Percentiles rank a stretch among this genome's conserved stretches.
Conservation (phyloP, 2,888 invertebrate species). For the Mesorhabditis spiculigera region DNA sequence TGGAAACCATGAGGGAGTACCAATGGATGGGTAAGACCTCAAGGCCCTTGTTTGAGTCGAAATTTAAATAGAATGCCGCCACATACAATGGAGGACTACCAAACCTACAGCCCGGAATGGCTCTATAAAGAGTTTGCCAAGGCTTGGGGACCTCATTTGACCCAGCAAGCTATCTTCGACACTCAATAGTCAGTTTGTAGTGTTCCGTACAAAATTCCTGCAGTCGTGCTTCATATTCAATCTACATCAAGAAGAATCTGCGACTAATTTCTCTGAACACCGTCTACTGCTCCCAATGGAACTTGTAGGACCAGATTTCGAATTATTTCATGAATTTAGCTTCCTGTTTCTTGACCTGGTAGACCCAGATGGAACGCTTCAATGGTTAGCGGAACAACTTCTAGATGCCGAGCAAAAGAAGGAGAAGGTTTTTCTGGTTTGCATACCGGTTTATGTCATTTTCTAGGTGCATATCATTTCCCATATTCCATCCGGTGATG, state of each 20-base stretch:
- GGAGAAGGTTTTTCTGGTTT: conserved; percentile 10
- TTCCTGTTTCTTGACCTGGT: conserved; percentile 17
- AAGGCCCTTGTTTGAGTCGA: not conserved
- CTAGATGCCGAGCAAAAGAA: conserved; percentile 14
- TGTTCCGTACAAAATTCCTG: conserved; percentile 9
- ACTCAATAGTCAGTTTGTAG: conserved; percentile 37
- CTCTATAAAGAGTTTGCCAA: conserved; percentile 73
- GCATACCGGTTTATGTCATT: not conserved
- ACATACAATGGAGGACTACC: conserved; percentile 54
- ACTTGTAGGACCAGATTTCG: conserved; percentile 34
- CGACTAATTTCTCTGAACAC: conserved; percentile 52
- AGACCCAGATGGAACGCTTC: conserved; percentile 18
- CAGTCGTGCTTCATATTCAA: conserved; percentile 75
- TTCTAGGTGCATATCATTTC: conserved; percentile 73
- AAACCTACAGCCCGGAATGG: conserved; percentile 70
- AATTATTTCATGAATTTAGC: not conserved
- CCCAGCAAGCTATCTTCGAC: conserved; percentile 59
- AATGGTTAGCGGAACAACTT: conserved; percentile 19
- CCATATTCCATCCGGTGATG: conserved; percentile 76
- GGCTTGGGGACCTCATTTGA: conserved; percentile 75
- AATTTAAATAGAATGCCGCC: conserved; percentile 59
- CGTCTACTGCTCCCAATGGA: conserved; percentile 59
- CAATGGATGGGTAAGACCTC: conserved; percentile 77
- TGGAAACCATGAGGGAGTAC: conserved; percentile 92
- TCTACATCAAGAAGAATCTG: conserved; percentile 63